Conservation (phyloP, 2,888 invertebrate species). For the Bombylius major region DNA sequence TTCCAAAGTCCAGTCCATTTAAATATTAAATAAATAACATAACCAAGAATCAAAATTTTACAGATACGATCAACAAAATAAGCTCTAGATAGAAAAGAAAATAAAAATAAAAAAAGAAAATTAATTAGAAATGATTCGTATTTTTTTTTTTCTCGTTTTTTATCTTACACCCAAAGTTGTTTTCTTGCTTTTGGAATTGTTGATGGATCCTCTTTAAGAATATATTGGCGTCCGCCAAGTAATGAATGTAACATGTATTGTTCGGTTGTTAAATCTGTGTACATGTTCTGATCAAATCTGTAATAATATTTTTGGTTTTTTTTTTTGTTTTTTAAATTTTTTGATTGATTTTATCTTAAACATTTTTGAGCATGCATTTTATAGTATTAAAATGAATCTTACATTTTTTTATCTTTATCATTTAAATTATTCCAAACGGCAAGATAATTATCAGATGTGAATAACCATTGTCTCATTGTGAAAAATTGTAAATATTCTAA, state of each 20-base stretch:
- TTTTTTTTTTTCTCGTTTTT: not conserved
- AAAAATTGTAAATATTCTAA: constrained; percentile 78
- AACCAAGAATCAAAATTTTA: constrained; percentile 8
- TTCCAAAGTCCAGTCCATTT: constrained; percentile 2
- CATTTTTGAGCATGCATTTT: no score
- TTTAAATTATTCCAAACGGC: constrained; percentile 35
- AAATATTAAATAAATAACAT: constrained; percentile 8
- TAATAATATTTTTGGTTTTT: no score
- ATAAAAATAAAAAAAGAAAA: not conserved
- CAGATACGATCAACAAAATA: constrained; percentile 14
- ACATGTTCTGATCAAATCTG: not conserved
- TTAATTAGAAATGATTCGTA: not conserved
- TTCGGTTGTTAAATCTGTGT: not conserved
- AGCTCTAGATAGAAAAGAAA: constrained; percentile 7
- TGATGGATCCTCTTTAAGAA: constrained; percentile 66
- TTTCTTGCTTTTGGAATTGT: constrained; percentile 57
- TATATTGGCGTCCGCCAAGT: constrained; percentile 66
- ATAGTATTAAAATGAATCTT: not conserved
- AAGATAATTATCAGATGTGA: constrained; percentile 56
- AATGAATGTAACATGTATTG: constrained; percentile 37
- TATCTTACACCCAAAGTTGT: constrained; percentile 52
- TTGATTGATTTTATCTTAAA: not conserved
- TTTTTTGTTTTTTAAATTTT: no score
- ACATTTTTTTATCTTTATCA: constrained; percentile 37
- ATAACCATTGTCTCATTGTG: constrained; percentile 77